phyloP scores from a whole-genome alignment of 2,797 vertebrate species.

The Gambelia wislizenii region DNA sequence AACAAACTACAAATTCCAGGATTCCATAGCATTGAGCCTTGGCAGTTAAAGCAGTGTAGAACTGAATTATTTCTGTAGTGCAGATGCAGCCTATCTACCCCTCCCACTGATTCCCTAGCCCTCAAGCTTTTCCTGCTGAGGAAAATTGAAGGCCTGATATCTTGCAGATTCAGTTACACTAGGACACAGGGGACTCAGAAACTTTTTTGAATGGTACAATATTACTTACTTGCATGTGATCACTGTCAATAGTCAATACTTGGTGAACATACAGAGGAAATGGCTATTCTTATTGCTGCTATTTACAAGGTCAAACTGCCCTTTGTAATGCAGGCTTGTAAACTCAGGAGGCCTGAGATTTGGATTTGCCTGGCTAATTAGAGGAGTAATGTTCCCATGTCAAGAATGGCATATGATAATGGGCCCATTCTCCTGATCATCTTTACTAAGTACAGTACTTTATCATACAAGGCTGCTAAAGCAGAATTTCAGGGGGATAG shows the following conservation, averaged over 20 bases:
- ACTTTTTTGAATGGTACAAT: background rate
- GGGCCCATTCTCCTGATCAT: background rate
- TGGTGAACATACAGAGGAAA: background rate
- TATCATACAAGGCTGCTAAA: too few species aligned
- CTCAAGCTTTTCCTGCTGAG: background rate
- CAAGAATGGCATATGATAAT: background rate
- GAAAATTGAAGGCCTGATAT: too few species aligned
- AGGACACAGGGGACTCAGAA: background rate
- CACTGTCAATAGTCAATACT: too few species aligned
- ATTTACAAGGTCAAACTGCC: background rate
- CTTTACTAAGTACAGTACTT: too few species aligned
- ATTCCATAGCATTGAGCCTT: too few species aligned
- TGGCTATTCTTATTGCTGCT: background rate
- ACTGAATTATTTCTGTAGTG: too few species aligned
- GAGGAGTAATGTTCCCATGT: background rate
- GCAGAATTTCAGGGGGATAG: too few species aligned
- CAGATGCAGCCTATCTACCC: too few species aligned
- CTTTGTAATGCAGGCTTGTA: background rate
- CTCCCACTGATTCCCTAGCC: background rate
- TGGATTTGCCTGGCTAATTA: background rate
- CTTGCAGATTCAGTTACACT: too few species aligned
- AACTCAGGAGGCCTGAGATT: background rate
- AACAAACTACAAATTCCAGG: too few species aligned
- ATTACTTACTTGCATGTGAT: background rate
- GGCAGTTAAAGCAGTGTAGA: too few species aligned